Base-by-base conservation (phyloP, 2,888 invertebrate species). In the Nomada lathburiana region DNA sequence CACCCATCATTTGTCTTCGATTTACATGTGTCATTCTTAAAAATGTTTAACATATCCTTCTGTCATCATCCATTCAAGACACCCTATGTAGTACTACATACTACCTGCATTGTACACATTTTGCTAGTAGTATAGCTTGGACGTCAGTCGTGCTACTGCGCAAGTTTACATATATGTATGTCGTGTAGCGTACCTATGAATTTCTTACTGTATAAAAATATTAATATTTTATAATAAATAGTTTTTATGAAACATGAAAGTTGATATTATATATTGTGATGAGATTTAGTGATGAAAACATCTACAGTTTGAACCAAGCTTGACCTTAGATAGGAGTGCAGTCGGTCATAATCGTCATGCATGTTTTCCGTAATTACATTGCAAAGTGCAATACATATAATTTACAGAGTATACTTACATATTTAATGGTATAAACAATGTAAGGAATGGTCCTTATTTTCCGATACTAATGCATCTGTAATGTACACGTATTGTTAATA, bases 1-100 rank as follows among this genome's bases (percentile, higher is more conserved):
- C 90, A 36, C 85, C 77, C 20, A 77, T 77, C 81, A 86, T 89
- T 42, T 83, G 83, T 23, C 70, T 68, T 59, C 78, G 76, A 75
- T 60, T 84, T 4, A 73, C 75, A 67, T 76, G 62, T 7, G 74
- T 44, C 60, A 76, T 84, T 26, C 16, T 52, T 63, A 11, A 26
- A 64, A 75, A 26, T 9, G 20, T 5, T 44, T 1, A 11, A 42
- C 42, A 3, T 18, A 47, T 47, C 16, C 20, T 57, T 57, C 20
- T 57, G 9, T 23, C 57, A 57, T 57, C 57, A 68, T n/a, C 13
- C 50, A 57, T 26, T 36, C 18, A 23, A 50, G 13, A 36, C 29
- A 50, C 47, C 23, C 36, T 47, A 47, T 76, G 9, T 62, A 62
- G 9, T 20, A n/a, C 18, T 7, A 36, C 36, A 36, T 36, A 36